Conservation (phyloP, 1,140 invertebrate species). For the Babylonia areolata region DNA sequence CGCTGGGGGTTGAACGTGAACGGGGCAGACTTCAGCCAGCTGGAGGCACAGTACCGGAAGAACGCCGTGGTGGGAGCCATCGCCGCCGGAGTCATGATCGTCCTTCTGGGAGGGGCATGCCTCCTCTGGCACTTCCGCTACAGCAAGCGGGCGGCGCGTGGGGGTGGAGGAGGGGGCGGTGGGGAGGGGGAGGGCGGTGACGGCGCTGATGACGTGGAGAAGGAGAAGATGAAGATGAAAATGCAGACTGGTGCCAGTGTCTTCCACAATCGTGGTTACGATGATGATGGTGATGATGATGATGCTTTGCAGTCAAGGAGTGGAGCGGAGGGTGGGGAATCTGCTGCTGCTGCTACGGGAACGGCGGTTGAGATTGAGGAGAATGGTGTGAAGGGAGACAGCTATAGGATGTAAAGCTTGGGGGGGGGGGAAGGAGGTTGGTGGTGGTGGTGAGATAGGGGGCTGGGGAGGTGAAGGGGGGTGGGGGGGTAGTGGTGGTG, state of each 20-base stretch:
- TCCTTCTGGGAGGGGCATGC: conserved; percentile 47
- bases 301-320: too few relatives aligned
- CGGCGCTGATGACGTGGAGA: not conserved
- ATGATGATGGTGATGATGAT: too few relatives aligned
- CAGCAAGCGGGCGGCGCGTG: conserved; percentile 22
- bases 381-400: too few relatives aligned
- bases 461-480: too few relatives aligned
- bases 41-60: conserved; percentile 54
- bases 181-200: not conserved
- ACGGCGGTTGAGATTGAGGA: too few relatives aligned
- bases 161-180: not conserved
- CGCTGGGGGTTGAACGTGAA: conserved; percentile 64
- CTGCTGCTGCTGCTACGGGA: too few relatives aligned
- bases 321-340: too few relatives aligned
- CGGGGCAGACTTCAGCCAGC: conserved; percentile 60
- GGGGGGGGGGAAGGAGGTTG: too few relatives aligned
- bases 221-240: not conserved
- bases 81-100: conserved; percentile 57
- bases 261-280: not conserved
- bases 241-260: too few relatives aligned
- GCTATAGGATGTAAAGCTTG: too few relatives aligned
- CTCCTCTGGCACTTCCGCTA: conserved; percentile 58
- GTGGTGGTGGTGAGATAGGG: too few relatives aligned
- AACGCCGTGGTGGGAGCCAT: conserved; percentile 63
- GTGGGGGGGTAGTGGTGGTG: too few relatives aligned